A percentile compares a stretch with the other conserved stretches of the same genome.
Evolutionary conservation across 2,113 vertebrate species (phyloP).

Genomic region (Ptilorrhoa leucosticta): DNA sequence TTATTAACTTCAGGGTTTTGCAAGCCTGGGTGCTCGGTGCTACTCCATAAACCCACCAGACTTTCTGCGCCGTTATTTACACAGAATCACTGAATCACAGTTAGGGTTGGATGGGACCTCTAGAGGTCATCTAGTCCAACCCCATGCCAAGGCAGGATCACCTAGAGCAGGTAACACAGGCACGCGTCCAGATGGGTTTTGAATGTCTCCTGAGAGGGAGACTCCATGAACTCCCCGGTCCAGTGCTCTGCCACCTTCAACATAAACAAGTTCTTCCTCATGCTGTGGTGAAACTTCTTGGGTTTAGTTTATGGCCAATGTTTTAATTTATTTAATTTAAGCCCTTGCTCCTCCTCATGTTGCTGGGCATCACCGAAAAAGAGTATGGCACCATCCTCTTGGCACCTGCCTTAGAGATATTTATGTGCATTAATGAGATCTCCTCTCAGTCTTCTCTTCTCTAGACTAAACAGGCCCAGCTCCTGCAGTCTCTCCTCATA

Average conservation of each 20-base stretch:
- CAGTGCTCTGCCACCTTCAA: not conserved
- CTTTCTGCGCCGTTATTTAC: fast-evolving
- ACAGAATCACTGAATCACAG: not conserved
- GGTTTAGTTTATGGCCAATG: not conserved
- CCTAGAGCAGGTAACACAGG: not conserved
- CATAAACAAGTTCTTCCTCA: not conserved
- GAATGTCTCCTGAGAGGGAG: not conserved
- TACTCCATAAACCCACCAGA: not conserved
- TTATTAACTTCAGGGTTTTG: not conserved
- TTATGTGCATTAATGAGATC: not conserved
- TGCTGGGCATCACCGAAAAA: fast-evolving
- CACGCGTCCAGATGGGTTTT: fast-evolving
- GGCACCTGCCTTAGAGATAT: not conserved
- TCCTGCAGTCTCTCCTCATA: not conserved
- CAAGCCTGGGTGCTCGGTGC: not conserved
- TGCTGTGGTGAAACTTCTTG: not conserved
- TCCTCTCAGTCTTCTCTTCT: not conserved
- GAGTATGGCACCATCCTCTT: not conserved
- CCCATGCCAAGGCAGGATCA: not conserved
- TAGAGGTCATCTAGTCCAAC: not conserved
- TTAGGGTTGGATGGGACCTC: not conserved
- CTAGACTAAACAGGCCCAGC: not conserved
- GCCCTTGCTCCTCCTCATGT: not conserved
- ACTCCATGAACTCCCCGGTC: not conserved
- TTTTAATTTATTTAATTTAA: not conserved